phyloP scores from a whole-genome alignment of 2,113 vertebrate genomes.

The Cyanocitta stelleri region DNA sequence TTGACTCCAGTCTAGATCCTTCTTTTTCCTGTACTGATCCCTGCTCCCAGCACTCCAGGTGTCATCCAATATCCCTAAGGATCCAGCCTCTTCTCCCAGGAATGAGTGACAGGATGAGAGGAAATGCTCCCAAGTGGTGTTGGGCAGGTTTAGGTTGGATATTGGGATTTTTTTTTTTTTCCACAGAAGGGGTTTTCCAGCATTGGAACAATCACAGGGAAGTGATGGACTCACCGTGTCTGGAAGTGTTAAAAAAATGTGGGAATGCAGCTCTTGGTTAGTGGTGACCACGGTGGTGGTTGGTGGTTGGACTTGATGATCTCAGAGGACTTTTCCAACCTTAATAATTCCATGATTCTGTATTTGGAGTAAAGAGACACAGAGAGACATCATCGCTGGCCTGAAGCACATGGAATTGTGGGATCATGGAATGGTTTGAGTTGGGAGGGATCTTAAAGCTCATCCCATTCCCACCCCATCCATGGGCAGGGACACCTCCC shows the following conservation, averaged over 20 bases:
- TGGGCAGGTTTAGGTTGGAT: neutral
- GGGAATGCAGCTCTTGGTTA: neutral
- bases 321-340: neutral
- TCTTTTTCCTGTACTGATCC: neutral
- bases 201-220: neutral
- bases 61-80: neutral
- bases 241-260: neutral
- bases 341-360: neutral
- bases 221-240: rapidly evolving
- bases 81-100: neutral
- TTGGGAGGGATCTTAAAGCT: rapidly evolving
- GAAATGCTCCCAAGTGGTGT: rapidly evolving
- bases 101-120: rapidly evolving
- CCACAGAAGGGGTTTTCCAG: neutral
- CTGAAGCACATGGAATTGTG: neutral
- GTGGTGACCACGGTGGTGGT: neutral
- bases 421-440: neutral
- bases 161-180: no score
- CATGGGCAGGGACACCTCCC: neutral
- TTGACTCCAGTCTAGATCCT: neutral
- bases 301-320: neutral
- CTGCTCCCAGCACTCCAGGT: neutral
- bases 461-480: rapidly evolving
- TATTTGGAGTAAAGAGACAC: neutral
- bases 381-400: neutral